Percentiles rank a stretch among this genome's conserved stretches.
Conservation (phyloP, 2,797 vertebrate genomes). For the Urophycis tenuis region DNA sequence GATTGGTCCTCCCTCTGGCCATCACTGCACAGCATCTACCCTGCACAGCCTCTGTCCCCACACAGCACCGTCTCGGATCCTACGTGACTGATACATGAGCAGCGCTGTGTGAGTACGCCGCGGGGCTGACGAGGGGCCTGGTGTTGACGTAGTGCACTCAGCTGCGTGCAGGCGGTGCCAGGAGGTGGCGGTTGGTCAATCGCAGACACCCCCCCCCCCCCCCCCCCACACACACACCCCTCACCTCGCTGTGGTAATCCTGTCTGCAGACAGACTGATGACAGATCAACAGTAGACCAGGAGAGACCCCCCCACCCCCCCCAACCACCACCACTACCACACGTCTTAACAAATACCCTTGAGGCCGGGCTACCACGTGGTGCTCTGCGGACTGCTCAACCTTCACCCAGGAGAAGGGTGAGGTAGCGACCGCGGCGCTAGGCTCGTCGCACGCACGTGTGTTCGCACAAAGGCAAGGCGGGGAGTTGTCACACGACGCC, state of each 20-base stretch:
- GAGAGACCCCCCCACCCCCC: conserved; percentile 38
- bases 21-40: conserved; percentile 29
- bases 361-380: background rate
- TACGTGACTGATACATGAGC: background rate
- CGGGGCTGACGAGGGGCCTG: conserved; percentile 19
- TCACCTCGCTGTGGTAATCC: conserved; percentile 59
- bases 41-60: too few species aligned
- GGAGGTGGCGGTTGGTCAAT: conserved; percentile 50
- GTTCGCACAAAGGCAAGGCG: background rate
- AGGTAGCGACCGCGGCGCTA: background rate
- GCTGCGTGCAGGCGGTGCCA: conserved; percentile 50
- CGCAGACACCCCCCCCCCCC: conserved; percentile 54
- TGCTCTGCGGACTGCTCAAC: background rate
- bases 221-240: conserved; percentile 56
- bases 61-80: background rate
- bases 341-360: conserved; percentile 15
- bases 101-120: conserved; percentile 6
- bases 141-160: conserved; percentile 46
- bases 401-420: background rate
- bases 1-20: conserved; percentile 12
- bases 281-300: conserved; percentile 58
- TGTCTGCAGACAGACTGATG: conserved; percentile 69
- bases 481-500: background rate
- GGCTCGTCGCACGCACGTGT: background rate
- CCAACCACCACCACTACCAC: conserved; percentile 24